Evolutionary conservation across 2,113 vertebrate species (phyloP), one percentile per base, ranked within the genome.

Genomic region (Osmerus mordax): DNA sequence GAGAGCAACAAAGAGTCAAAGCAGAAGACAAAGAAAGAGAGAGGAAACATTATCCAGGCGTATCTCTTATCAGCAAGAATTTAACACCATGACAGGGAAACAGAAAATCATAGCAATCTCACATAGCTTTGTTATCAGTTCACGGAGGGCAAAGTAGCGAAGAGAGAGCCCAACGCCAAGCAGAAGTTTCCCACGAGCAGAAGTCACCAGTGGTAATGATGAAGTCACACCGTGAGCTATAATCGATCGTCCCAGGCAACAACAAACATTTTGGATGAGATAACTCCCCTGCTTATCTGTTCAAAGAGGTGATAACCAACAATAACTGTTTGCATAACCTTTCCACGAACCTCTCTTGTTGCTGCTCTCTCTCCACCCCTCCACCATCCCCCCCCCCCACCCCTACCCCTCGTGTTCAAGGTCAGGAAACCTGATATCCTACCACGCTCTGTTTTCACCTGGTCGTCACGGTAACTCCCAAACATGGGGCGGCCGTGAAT

Each of bases 381-480:
- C 0, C 69, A 23, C 60, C 51, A 14, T 71, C 32, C 59, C 67
- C 41, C 74, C 71, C 77, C 67, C 32, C 59, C 69, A 51, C 74
- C 71, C 77, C 65, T 65, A 78, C 11, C 83, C 81, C 56, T 52
- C 64, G 75, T 56, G 82, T 86, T 90, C 87, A 86, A 81, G 84
- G 88, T 81, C 76, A 71, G 79, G 87, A 90, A 93, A 91, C 87
- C 77, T 81, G 59, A 93, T 85, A 86, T 79, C 73, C 68, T 32
- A 67, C n/a, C 66, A 14, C 59, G 65, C 73, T 86, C 85, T 92
- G 87, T 91, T 91, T 91, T 87, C 85, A 92, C 89, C 89, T 91
- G 91, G 89, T 93, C 74, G 88, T 90, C 91, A 87, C 80, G 78
- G 92, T 89, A 90, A 92, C 91, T 82, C 85, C 72, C 87, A 90